Evolutionary conservation across 2,797 vertebrate species (phyloP).

Genomic region (Cuculus canorus): DNA sequence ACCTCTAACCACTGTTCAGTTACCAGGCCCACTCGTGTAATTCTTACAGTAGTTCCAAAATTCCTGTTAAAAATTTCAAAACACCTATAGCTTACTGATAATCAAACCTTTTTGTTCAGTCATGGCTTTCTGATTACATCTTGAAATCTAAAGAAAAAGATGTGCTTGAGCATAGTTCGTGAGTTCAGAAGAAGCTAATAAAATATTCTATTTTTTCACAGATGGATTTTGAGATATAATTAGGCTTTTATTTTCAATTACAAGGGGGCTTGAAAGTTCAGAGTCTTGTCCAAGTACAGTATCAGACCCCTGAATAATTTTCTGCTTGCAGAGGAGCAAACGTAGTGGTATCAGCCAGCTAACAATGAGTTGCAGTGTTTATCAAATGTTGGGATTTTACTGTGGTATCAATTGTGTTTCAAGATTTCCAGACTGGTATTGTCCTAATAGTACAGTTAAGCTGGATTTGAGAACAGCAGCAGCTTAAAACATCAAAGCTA

Average conservation of each 20-base stretch:
- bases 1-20: neutral
- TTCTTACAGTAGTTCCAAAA: neutral
- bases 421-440: neutral
- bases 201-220: neutral
- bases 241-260: neutral
- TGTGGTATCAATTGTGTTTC: neutral
- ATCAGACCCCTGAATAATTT: neutral
- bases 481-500: slow-evolving; percentile 4
- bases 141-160: neutral
- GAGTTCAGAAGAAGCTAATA: neutral
- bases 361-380: neutral
- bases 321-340: neutral
- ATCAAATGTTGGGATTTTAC: neutral
- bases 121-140: neutral
- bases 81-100: neutral
- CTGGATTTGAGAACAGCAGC: neutral
- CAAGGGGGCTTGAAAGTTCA: neutral
- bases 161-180: neutral
- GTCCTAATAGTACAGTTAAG: neutral
- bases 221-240: neutral
- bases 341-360: neutral
- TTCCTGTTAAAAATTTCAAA: neutral
- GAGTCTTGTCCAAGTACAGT: neutral
- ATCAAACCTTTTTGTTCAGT: neutral
- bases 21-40: neutral